Percentiles rank a stretch among this genome's conserved stretches.
These are phyloP conservation scores for Tapirus terrestris DNA, from an alignment of 2,113 vertebrate genomes.

Conservation along the genomic window DNA sequence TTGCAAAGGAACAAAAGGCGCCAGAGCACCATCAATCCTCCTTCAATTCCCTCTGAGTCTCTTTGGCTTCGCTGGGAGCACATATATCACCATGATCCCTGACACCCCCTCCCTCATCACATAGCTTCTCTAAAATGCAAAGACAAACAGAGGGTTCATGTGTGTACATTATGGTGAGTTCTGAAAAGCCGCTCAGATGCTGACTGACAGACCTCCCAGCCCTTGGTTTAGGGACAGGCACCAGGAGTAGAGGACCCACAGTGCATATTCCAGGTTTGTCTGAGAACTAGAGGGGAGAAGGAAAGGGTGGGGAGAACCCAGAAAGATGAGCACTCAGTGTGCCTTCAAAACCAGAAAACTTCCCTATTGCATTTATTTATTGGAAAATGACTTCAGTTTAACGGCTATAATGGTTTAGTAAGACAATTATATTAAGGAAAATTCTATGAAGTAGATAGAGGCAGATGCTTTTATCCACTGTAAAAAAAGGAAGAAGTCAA, in stretches of 20 bases:
- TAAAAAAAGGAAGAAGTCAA: neutral
- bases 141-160: neutral
- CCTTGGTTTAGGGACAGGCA: neutral
- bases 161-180: neutral
- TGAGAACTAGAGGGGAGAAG: neutral
- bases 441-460: neutral
- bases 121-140: neutral
- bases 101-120: neutral
- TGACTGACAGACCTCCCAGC: neutral
- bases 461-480: neutral
- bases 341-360: neutral
- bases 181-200: neutral
- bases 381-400: neutral
- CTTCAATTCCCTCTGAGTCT: neutral
- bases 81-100: neutral
- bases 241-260: neutral
- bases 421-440: neutral
- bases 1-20: neutral
- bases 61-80: neutral
- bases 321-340: neutral
- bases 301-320: neutral
- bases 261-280: neutral
- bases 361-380: neutral
- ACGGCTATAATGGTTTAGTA: neutral
- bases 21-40: neutral